phyloP scores from a whole-genome alignment of 2,113 vertebrate genomes.

The Hystrix cristata region DNA sequence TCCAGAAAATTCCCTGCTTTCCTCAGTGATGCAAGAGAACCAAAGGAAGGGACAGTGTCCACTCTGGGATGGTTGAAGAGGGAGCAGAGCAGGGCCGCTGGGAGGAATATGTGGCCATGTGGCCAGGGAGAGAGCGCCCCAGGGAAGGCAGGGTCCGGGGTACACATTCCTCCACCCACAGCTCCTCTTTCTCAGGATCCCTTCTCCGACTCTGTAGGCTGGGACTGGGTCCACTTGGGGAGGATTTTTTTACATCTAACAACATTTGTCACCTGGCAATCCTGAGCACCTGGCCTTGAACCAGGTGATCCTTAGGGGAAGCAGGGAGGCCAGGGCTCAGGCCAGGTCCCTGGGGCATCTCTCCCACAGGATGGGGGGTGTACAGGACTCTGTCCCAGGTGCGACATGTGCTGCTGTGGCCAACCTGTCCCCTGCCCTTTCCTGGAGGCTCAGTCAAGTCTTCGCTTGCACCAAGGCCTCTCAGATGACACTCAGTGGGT shows the following conservation, averaged over 20 bases:
- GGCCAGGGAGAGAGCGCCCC: neutral
- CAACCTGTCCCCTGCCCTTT: neutral
- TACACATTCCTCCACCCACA: neutral
- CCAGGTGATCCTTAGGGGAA: neutral
- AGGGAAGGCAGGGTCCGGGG: too few relatives aligned
- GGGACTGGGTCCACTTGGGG: neutral
- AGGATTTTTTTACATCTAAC: neutral
- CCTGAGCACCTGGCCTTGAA: neutral
- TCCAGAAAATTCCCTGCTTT: neutral
- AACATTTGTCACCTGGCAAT: neutral
- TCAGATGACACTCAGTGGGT: neutral
- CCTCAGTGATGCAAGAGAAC: neutral
- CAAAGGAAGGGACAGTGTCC: neutral
- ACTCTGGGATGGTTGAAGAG: neutral
- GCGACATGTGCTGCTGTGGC: neutral
- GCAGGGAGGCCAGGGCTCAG: neutral
- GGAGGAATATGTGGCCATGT: fast-evolving
- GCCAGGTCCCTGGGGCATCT: neutral
- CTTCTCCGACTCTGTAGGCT: neutral
- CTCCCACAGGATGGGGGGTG: too few relatives aligned
- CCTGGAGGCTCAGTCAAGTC: neutral
- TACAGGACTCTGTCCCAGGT: neutral
- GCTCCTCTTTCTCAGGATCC: neutral
- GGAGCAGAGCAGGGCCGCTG: fast-evolving
- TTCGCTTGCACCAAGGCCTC: neutral